Evolutionary conservation across 2,888 invertebrate genomes (phyloP), one percentile per base, ranked within the genome.

Genomic region (Blastobasis adustella): DNA sequence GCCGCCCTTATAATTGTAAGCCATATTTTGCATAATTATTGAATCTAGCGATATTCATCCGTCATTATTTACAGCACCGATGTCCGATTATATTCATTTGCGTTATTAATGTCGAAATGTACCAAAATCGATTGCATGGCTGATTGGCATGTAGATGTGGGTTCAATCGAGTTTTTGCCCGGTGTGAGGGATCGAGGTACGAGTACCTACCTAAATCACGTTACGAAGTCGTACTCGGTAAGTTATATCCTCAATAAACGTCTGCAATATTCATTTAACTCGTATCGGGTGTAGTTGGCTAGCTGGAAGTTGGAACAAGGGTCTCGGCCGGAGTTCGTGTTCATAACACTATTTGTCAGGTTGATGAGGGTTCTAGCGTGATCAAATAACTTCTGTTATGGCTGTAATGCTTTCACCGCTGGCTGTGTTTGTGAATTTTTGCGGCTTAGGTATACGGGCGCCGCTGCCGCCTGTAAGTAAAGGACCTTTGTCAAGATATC

Each of bases 301-400:
- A 2, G 42, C 10, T 44, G 5, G 36, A 45, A 36, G 45, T 45
- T 45, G 45, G 7, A 45, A 23, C 36, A 45, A 45, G 10, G 45
- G 45, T 46, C 37, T 37, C 36, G 23, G 23, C 23, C 23, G 23
- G 23, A 46, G 46, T 38, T 47, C 9, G 9, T 10, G 45, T 39
- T 42, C 41, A 50, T 40, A 50, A 37, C 46, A 46, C 50, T 46
- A 50, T 46, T 42, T 23, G 47, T 47, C 46, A 10, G 7, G 40
- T 7, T 42, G 50, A 50, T 46, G 42, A 50, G 50, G 50, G 50
- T 50, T 47, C 46, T 42, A 40, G 46, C 38, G 10, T 50, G 37
- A 46, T 46, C 50, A 50, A 50, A 50, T 46, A 50, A 50, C 50
- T 50, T 46, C 42, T 36, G 49, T 49, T 49, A 45, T 43, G 44